Evolutionary conservation across 2,888 invertebrate genomes (phyloP), one percentile per base, ranked within the genome.

Genomic region (Dione juno): DNA sequence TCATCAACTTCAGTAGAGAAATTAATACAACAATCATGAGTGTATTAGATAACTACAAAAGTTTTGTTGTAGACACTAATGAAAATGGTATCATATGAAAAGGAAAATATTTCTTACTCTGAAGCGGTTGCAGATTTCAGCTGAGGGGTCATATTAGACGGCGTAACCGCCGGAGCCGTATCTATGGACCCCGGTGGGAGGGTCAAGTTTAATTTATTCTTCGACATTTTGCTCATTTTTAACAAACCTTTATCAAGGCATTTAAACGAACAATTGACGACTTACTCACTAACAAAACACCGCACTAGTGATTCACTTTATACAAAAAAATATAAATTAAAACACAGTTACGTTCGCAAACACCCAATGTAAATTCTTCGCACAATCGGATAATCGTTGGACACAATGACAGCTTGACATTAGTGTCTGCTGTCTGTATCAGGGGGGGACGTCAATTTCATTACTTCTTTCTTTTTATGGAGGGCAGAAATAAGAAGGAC

Each of bases 171-270:
- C 73, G 95, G 95, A 72, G 94, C 95, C 67, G 96, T 95, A 89
- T 97, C 97, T 78, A 97, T 96, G 77, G 97, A 96, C 87, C 97
- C 97, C 82, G 98, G 97, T 82, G 98, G 98, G 84, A 98, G 94
- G 84, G 97, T 98, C 89, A 98, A 92, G 87, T 98, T 98, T 82
- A 98, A 93, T 93, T 97, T 98, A 89, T 98, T 98, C 91, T 98
- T 98, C 81, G 97, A 97, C 97, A 97, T 97, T 90, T 94, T 94
- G 86, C 90, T 94, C 93, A 93, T 93, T 79, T 83, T 91, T 78
- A 79, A 69, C 68, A 73, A 74, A 68, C 76, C 72, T 80, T 76
- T 74, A 76, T 79, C 81, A 82, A 79, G 79, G 79, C 82, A 83
- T 81, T 82, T 78, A 82, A 54, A 50, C 58, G 48, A 54, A 40